Base-by-base conservation (phyloP, 2,888 invertebrate genomes). In the Gymnocheta viridis region DNA sequence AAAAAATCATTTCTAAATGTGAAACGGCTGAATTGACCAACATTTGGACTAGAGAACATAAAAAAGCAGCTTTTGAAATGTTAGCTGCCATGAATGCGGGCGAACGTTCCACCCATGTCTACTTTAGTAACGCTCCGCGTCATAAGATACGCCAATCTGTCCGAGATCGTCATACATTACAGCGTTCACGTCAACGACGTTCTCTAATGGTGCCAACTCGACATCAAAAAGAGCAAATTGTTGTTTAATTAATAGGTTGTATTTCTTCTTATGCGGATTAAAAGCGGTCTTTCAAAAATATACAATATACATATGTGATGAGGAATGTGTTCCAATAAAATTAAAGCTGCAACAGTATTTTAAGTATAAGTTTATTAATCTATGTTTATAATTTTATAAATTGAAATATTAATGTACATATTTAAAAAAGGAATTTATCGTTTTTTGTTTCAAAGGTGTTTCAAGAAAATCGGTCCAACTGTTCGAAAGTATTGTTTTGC, bases 61-160 rank as follows among this genome's bases (percentile, higher is more conserved):
- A 91, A 83, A 89, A 89, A 10, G 91, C 91, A 0, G 91, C 92
- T 1, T 92, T 92, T 78, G 91, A 91, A 74, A 85, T 92, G 87
- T 85, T 92, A 67, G 92, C 92, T 2, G 90, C 90, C 7, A 91
- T 92, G 91, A 92, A 91, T 87, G 89, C 90, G 0, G 88, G 88
- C 3, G 88, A 67, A 22, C 64, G 44, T 41, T 6, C 27, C 2
- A 38, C 2, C 5, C 44, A 64, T 12, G 12, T 38, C 0, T 47
- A 51, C 14, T 38, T 29, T 35, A 54, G 38, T 9, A 62, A 66
- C 29, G 80, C 79, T 38, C 85, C 82, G 1, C 89, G 89, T 0
- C 89, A 88, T 35, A 89, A 89, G 64, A 82, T 89, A 74, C 88
- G 91, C 0, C 90, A 90, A 69, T 91, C 91, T 0, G 88, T 89